A percentile compares a stretch with the other conserved stretches of the same genome.
Evolutionary conservation across 2,888 invertebrate species (phyloP).

Genomic region (Onthophagus sagittarius): DNA sequence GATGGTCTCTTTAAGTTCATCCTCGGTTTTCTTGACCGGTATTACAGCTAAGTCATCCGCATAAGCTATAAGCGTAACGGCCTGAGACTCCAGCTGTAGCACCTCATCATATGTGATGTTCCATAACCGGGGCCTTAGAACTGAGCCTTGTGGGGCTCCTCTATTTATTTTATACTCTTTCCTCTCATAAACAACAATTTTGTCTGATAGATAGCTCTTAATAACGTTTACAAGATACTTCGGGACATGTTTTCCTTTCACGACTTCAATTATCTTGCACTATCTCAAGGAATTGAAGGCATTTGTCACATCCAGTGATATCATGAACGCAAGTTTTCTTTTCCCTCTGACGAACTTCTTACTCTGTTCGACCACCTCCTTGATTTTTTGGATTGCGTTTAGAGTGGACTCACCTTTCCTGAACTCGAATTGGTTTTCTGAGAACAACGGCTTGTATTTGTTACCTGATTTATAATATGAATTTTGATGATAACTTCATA

Average conservation of each 20-base stretch:
- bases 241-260: too few species aligned
- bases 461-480: background rate
- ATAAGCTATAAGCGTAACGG: too few species aligned
- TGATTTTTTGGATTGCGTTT: background rate
- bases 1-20: too few species aligned
- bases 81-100: too few species aligned
- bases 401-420: background rate
- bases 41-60: too few species aligned
- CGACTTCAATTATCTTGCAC: too few species aligned
- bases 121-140: background rate
- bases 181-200: background rate
- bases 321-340: background rate
- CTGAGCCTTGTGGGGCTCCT: slow-evolving; percentile 1
- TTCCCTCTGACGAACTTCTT: background rate
- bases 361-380: background rate
- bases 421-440: background rate
- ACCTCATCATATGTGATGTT: too few species aligned
- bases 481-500: background rate
- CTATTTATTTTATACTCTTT: too few species aligned
- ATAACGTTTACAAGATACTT: too few species aligned
- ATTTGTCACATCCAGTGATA: background rate
- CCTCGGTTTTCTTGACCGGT: too few species aligned
- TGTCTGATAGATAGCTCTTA: background rate
- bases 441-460: background rate
- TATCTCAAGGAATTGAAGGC: too few species aligned